Evolutionary conservation across 2,797 vertebrate genomes (phyloP).

Genomic region (Botia kubotai): DNA sequence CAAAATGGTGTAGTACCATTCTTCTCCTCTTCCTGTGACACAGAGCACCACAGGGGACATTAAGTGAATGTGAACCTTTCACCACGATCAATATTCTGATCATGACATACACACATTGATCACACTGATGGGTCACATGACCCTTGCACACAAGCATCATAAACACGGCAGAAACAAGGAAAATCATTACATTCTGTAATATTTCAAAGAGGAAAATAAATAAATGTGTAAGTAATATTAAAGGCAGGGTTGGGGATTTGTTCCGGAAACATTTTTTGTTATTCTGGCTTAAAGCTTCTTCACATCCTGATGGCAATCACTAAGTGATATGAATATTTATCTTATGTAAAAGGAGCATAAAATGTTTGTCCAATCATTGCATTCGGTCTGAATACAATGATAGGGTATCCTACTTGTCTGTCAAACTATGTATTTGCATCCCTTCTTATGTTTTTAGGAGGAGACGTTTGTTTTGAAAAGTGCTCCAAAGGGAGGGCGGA

Average conservation of each 20-base stretch:
- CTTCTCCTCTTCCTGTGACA: not conserved
- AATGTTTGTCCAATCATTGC: no score
- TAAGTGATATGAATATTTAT: not conserved
- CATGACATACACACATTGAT: not conserved
- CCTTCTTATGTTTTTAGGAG: no score
- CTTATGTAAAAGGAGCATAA: no score
- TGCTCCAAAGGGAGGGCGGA: no score
- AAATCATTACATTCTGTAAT: not conserved
- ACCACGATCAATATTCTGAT: constrained; percentile 1
- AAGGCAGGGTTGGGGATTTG: no score
- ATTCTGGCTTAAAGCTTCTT: no score
- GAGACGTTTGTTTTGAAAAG: no score
- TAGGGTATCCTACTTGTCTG: no score
- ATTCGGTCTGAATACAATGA: no score
- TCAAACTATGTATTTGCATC: no score
- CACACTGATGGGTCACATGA: constrained; percentile 6
- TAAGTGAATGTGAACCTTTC: constrained; percentile 16
- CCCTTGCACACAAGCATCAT: not conserved
- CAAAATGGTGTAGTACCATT: not conserved
- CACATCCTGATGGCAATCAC: no score
- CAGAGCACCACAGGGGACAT: not conserved
- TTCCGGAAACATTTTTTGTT: no score
- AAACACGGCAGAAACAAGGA: not conserved
- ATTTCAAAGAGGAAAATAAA: not conserved
- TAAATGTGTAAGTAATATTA: not conserved